A percentile compares a stretch with the other conserved stretches of the same genome.
phyloP scores from a whole-genome alignment of 2,888 invertebrate species.

The Lycia hirtaria region DNA sequence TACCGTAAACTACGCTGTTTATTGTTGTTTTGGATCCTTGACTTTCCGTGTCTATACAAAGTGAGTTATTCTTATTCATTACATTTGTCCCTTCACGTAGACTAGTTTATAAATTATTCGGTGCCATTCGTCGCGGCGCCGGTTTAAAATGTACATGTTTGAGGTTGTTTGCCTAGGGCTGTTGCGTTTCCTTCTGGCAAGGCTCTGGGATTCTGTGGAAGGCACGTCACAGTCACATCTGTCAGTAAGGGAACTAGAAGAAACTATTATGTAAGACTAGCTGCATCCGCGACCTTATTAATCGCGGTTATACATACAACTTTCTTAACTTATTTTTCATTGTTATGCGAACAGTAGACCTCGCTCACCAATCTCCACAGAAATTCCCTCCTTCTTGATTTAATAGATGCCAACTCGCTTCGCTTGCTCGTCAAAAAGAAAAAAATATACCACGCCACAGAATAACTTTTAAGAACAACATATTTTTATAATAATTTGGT shows the following conservation, averaged over 20 bases:
- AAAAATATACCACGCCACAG: no score
- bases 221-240: slow-evolving; percentile 10
- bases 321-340: no score
- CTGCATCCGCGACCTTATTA: no score
- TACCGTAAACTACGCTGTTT: slow-evolving; percentile 3
- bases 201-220: slow-evolving; percentile 54
- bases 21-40: slow-evolving; percentile 17
- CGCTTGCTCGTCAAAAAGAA: no score
- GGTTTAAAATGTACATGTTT: slow-evolving; percentile 46
- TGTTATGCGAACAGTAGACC: no score
- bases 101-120: slow-evolving; percentile 51
- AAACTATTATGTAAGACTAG: no score
- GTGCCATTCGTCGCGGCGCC: slow-evolving; percentile 37
- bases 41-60: slow-evolving; percentile 9
- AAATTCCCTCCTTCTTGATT: no score
- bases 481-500: no score
- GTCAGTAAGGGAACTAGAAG: slow-evolving; percentile 4
- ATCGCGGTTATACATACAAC: no score
- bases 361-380: no score
- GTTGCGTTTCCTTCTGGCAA: slow-evolving; percentile 57
- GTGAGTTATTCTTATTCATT: slow-evolving; percentile 35
- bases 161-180: slow-evolving; percentile 62
- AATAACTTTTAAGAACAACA: no score
- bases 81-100: slow-evolving; percentile 37
- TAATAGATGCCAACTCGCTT: no score